These are phyloP conservation scores for Drosophila grimshawi DNA, from an alignment of 1,140 invertebrate species.

Conservation along the genomic window DNA sequence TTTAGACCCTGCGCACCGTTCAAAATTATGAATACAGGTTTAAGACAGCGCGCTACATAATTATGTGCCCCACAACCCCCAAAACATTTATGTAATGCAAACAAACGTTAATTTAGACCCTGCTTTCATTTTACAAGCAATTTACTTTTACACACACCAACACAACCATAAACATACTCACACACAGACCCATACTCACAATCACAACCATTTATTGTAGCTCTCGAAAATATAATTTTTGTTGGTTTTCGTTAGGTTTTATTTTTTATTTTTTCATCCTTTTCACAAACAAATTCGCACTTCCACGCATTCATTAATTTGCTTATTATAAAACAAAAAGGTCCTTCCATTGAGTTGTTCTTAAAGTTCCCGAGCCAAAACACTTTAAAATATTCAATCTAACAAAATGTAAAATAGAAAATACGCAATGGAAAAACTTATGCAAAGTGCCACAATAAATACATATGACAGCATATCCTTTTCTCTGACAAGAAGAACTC, in stretches of 20 bases:
- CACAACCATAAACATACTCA: constrained; percentile 3
- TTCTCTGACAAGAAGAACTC: constrained; percentile 72
- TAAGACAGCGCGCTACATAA: constrained; percentile 78
- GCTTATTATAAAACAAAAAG: constrained; percentile 56
- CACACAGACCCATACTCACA: constrained; percentile 6
- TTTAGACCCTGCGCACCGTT: constrained; percentile 30
- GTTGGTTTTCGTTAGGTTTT: constrained; percentile 11
- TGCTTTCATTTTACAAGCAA: constrained; percentile 83
- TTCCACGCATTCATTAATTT: constrained; percentile 78
- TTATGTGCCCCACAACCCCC: constrained; percentile 51
- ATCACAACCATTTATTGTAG: constrained; percentile 41
- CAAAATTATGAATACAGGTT: constrained; percentile 64
- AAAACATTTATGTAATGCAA: constrained; percentile 74
- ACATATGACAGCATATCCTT: constrained; percentile 74
- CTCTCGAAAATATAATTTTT: constrained; percentile 59
- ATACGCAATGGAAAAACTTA: constrained; percentile 34
- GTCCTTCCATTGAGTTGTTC: not conserved
- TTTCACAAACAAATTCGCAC: constrained; percentile 78
- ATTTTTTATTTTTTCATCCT: constrained; percentile 49
- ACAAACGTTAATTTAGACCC: constrained; percentile 84
- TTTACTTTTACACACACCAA: constrained; percentile 57
- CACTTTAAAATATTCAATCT: constrained; percentile 7
- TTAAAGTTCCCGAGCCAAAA: not conserved
- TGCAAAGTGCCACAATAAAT: constrained; percentile 63
- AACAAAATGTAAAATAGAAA: not conserved